A percentile compares a stretch with the other conserved stretches of the same genome.
These are phyloP conservation scores for Glaucomys volans DNA, from an alignment of 2,113 vertebrate species.

Conservation along the genomic window DNA sequence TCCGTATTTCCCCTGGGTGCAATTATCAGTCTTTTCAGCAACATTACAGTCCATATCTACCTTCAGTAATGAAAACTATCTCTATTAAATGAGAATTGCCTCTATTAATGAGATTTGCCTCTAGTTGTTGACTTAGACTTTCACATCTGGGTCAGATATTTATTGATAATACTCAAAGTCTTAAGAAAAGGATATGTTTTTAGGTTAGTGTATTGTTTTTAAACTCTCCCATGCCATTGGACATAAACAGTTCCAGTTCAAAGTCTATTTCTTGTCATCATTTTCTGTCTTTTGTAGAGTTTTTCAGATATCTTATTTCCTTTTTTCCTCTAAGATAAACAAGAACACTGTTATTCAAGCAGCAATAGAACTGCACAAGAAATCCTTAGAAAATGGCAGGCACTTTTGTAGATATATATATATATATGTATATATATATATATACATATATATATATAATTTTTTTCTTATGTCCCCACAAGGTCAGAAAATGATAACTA, in stretches of 20 bases:
- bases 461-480: not conserved
- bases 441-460: too few species aligned
- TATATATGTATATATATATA: too few species aligned
- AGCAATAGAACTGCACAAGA: not conserved
- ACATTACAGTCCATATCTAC: not conserved
- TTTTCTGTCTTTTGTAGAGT: not conserved
- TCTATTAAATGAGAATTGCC: not conserved
- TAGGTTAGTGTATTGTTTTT: constrained; percentile 5
- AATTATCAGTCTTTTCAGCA: not conserved
- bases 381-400: not conserved
- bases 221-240: not conserved
- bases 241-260: not conserved
- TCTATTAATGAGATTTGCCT: too few species aligned
- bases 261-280: not conserved
- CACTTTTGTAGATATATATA: not conserved
- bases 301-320: not conserved
- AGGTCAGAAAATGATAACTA: not conserved
- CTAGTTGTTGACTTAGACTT: not conserved
- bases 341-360: not conserved
- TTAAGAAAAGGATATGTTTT: not conserved
- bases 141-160: not conserved
- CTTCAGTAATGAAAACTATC: not conserved
- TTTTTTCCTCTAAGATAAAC: not conserved
- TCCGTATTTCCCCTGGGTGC: not conserved
- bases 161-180: not conserved